Conservation (phyloP, 2,797 vertebrate genomes). For the Microcaecilia unicolor region DNA sequence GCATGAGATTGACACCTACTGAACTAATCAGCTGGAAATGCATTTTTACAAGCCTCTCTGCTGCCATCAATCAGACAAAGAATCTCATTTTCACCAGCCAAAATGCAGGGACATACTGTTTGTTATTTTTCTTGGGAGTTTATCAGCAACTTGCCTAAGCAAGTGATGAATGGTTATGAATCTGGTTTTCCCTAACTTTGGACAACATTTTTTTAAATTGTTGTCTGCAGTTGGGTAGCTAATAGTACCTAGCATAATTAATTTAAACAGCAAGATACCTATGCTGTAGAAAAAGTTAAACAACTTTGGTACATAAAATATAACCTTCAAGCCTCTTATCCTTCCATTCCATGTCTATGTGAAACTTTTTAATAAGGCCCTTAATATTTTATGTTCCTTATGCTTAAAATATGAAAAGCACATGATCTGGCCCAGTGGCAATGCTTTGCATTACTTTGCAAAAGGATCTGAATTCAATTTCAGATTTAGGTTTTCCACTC, state of each 20-base stretch:
- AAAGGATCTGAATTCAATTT: no score
- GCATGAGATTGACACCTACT: slow-evolving; percentile 62
- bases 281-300: slow-evolving; percentile 22
- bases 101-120: slow-evolving; percentile 53
- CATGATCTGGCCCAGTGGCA: no score
- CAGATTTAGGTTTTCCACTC: no score
- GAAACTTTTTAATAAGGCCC: no score
- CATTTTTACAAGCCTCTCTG: slow-evolving; percentile 65
- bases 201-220: slow-evolving; percentile 60
- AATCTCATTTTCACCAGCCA: slow-evolving; percentile 67
- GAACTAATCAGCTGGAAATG: slow-evolving; percentile 74
- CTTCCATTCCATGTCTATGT: no score
- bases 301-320: background rate
- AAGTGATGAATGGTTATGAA: slow-evolving; percentile 65
- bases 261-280: slow-evolving; percentile 30
- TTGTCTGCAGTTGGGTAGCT: slow-evolving; percentile 28
- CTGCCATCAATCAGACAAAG: slow-evolving; percentile 65
- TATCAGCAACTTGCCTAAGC: slow-evolving; percentile 60
- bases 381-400: no score
- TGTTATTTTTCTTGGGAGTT: slow-evolving; percentile 64
- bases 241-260: slow-evolving; percentile 35
- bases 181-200: slow-evolving; percentile 50
- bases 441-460: no score
- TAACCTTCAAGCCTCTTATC: no score
- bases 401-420: no score